Percentiles rank a stretch among this genome's conserved stretches.
Conservation (phyloP, 1,140 invertebrate species). For the Argopecten irradians region DNA sequence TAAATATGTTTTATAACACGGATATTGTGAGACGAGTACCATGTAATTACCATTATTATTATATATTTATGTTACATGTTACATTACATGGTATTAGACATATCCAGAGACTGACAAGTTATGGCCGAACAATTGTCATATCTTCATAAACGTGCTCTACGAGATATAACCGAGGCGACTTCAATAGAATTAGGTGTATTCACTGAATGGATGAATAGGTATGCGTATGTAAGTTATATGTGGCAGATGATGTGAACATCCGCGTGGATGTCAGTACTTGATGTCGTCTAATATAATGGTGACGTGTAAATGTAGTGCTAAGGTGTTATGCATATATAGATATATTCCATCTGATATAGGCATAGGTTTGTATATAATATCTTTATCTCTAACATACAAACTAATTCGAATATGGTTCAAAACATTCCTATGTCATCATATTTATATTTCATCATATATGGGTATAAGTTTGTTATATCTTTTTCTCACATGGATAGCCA, state of each 20-base stretch:
- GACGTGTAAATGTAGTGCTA: neutral
- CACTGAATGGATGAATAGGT: neutral
- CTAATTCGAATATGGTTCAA: too few relatives aligned
- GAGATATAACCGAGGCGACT: neutral
- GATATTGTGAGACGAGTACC: too few relatives aligned
- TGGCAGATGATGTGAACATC: neutral
- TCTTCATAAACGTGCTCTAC: too few relatives aligned
- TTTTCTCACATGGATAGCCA: too few relatives aligned
- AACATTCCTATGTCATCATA: too few relatives aligned
- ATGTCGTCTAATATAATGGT: neutral
- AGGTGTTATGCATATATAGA: neutral
- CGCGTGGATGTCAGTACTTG: neutral
- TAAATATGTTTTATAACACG: too few relatives aligned
- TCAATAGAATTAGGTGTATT: neutral
- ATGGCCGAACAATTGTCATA: neutral
- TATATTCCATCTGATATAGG: neutral
- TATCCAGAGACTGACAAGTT: neutral
- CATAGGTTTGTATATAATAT: too few relatives aligned
- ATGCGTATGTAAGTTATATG: neutral
- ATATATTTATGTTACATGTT: neutral
- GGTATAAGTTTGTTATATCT: too few relatives aligned
- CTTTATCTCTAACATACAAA: too few relatives aligned
- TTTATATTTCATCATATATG: too few relatives aligned
- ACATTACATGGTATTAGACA: neutral
- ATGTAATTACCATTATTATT: neutral